phyloP scores from a whole-genome alignment of 2,888 invertebrate genomes.

The Eurois occulta region DNA sequence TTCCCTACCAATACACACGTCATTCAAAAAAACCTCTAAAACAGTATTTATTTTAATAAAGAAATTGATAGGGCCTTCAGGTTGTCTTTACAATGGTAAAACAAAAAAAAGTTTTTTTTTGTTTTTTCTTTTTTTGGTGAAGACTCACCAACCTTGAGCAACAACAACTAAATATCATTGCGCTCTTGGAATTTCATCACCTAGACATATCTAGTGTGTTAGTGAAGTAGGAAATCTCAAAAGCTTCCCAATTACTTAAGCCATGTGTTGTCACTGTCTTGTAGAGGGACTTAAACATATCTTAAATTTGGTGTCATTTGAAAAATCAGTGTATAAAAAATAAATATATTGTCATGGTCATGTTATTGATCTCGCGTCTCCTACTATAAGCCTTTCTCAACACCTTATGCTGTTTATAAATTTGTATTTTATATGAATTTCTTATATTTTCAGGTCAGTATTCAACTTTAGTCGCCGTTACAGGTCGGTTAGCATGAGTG shows the following conservation, averaged over 20 bases:
- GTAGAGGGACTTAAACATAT: not conserved
- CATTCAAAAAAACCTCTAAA: constrained; percentile 7
- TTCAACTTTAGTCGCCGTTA: constrained; percentile 47
- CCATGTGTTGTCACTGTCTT: not conserved
- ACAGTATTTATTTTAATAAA: constrained; percentile 6
- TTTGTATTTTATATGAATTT: constrained; percentile 44
- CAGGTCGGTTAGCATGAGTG: constrained; percentile 77
- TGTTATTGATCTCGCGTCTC: not conserved
- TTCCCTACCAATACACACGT: constrained; percentile 20
- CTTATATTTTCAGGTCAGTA: constrained; percentile 79
- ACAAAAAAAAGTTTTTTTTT: not conserved
- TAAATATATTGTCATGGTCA: too few species aligned
- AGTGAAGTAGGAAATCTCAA: too few species aligned
- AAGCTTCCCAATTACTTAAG: too few species aligned
- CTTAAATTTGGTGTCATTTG: not conserved
- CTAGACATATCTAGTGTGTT: too few species aligned
- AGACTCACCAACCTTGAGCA: not conserved
- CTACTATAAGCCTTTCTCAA: not conserved
- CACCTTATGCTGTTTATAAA: not conserved
- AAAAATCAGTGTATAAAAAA: too few species aligned
- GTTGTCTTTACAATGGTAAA: not conserved
- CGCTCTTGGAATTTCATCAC: too few species aligned
- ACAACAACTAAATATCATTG: not conserved
- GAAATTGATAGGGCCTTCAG: not conserved
- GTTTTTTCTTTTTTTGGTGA: too few species aligned